Evolutionary conservation across 2,888 invertebrate species (phyloP).

Genomic region (Brassicogethes aeneus): DNA sequence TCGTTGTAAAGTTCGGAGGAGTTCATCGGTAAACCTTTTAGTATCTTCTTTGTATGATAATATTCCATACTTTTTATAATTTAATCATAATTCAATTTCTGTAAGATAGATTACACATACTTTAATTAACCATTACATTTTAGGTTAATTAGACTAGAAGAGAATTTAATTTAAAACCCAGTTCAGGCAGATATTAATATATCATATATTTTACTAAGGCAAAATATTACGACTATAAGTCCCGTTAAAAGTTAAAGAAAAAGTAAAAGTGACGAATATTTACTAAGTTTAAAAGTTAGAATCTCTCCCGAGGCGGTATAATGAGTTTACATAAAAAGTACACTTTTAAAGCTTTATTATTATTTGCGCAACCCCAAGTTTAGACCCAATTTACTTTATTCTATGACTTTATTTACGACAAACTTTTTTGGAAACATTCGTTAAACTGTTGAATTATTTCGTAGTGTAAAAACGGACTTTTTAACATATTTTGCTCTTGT

Average conservation of each 20-base stretch:
- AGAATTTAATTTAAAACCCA: neutral
- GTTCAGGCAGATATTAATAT: neutral
- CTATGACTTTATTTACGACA: constrained; percentile 16
- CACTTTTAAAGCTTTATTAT: constrained; percentile 18
- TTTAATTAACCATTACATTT: neutral
- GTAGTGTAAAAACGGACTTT: constrained; percentile 6
- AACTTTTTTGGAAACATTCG: constrained; percentile 17
- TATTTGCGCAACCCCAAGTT: constrained; percentile 18
- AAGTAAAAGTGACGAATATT: constrained; percentile 20
- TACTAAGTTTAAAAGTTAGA: constrained; percentile 17
- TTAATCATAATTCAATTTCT: too few species aligned
- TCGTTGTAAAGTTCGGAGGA: too few species aligned
- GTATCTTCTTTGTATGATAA: too few species aligned
- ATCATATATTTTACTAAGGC: neutral
- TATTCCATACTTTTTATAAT: too few species aligned
- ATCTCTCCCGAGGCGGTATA: constrained; percentile 14
- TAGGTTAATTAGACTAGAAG: neutral
- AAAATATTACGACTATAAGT: neutral
- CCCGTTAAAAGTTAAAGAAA: neutral
- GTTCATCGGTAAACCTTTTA: too few species aligned
- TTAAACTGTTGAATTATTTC: constrained; percentile 15
- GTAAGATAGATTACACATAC: too few species aligned
- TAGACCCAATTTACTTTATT: constrained; percentile 16
- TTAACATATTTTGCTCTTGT: neutral
- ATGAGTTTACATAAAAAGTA: constrained; percentile 19